These are phyloP conservation scores for Lamprotornis superbus DNA, from an alignment of 2,113 vertebrate genomes.

Conservation along the genomic window DNA sequence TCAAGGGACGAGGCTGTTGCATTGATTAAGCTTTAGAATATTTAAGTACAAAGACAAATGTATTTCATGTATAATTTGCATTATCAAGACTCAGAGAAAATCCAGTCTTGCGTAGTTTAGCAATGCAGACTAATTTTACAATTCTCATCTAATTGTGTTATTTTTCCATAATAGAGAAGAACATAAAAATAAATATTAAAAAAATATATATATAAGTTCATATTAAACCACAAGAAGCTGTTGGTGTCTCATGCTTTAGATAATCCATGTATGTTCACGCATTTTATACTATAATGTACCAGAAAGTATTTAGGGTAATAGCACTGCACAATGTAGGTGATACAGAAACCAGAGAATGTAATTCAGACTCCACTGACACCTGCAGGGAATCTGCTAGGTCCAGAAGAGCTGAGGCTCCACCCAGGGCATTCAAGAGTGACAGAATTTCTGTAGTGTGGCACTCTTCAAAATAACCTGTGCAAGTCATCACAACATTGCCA, in stretches of 20 bases:
- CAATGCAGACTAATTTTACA: not conserved
- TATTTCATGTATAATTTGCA: not conserved
- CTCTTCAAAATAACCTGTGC: not conserved
- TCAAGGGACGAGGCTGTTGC: slow-evolving; percentile 22
- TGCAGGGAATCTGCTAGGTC: not conserved
- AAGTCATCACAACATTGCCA: not conserved
- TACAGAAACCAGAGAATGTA: not conserved
- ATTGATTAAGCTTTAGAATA: slow-evolving; percentile 47
- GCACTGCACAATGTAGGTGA: not conserved
- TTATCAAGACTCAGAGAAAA: not conserved
- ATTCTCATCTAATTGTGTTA: not conserved
- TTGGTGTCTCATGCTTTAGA: not conserved
- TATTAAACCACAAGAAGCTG: not conserved
- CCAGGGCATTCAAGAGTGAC: not conserved
- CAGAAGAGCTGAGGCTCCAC: not conserved
- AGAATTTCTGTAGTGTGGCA: not conserved
- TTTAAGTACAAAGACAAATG: slow-evolving; percentile 21
- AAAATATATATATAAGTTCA: not conserved
- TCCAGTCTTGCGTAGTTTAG: not conserved
- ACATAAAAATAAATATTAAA: too few species aligned
- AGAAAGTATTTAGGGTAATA: not conserved
- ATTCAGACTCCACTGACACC: not conserved
- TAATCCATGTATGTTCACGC: not conserved
- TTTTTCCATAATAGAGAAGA: not conserved
- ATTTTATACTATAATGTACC: not conserved